Evolutionary conservation across 2,888 invertebrate genomes (phyloP).

Genomic region (Clitarchus hookeri): DNA sequence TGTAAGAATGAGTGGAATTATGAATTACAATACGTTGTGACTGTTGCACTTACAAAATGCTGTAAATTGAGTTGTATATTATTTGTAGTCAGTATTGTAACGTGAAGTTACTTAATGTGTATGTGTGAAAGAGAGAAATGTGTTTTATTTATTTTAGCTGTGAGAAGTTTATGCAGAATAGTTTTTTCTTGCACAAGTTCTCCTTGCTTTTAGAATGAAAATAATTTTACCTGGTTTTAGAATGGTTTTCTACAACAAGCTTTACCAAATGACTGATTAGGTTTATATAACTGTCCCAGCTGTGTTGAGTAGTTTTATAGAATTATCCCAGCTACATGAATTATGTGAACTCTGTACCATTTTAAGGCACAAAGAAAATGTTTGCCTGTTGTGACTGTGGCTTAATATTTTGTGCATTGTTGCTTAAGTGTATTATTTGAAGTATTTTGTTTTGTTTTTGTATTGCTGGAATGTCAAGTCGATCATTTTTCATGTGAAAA

Average conservation of each 20-base stretch:
- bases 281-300: not conserved
- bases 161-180: not conserved
- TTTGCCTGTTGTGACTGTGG: not conserved
- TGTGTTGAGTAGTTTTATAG: not conserved
- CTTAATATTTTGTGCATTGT: not conserved
- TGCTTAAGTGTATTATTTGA: not conserved
- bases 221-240: not conserved
- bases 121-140: not conserved
- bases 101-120: not conserved
- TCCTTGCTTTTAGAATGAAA: not conserved
- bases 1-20: no score
- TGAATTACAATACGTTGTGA: no score
- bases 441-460: not conserved
- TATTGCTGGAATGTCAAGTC: not conserved
- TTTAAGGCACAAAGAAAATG: not conserved
- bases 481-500: no score
- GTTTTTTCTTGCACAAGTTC: not conserved
- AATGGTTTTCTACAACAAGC: not conserved
- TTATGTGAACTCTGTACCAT: not conserved
- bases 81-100: not conserved
- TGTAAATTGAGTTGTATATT: not conserved
- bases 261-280: slow-evolving; percentile 4
- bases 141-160: not conserved
- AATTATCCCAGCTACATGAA: not conserved
- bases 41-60: not conserved